Evolutionary conservation across 2,797 vertebrate genomes (phyloP).

Genomic region (Champsocephalus esox): DNA sequence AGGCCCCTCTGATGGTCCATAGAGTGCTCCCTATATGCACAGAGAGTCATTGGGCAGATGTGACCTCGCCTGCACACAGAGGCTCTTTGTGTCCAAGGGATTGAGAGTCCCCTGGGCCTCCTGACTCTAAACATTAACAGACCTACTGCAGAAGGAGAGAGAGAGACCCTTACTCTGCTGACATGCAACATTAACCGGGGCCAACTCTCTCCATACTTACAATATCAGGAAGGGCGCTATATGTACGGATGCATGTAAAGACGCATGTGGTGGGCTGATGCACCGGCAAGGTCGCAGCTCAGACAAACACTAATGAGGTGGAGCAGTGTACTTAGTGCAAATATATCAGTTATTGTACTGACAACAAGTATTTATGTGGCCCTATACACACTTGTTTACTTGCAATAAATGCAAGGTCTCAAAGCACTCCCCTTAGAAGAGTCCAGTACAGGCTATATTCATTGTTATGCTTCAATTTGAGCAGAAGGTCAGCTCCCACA

Average conservation of each 20-base stretch:
- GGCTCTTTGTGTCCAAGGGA: constrained; percentile 87
- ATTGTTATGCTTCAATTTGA: constrained; percentile 31
- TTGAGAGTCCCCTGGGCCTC: constrained; percentile 84
- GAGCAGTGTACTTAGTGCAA: constrained; percentile 60
- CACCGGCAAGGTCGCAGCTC: constrained; percentile 50
- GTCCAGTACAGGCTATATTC: constrained; percentile 19
- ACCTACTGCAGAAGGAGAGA: constrained; percentile 77
- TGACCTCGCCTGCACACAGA: constrained; percentile 86
- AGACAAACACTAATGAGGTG: constrained; percentile 62
- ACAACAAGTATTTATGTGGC: constrained; percentile 58
- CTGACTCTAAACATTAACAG: constrained; percentile 88
- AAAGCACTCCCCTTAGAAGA: constrained; percentile 52
- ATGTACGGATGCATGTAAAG: constrained; percentile 52
- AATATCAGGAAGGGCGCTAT: constrained; percentile 62
- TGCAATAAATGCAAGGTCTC: constrained; percentile 56
- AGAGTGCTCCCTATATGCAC: constrained; percentile 80
- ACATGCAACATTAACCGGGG: constrained; percentile 79
- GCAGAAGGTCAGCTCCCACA: constrained; percentile 52
- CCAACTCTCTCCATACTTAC: constrained; percentile 63
- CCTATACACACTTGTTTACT: constrained; percentile 61
- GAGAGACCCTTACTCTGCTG: constrained; percentile 75
- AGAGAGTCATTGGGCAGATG: constrained; percentile 86
- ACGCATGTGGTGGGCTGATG: constrained; percentile 30
- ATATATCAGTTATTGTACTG: constrained; percentile 55
- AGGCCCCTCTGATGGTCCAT: constrained; percentile 75